Base-by-base conservation (phyloP, 1,140 invertebrate genomes). In the Drosophila bocqueti region DNA sequence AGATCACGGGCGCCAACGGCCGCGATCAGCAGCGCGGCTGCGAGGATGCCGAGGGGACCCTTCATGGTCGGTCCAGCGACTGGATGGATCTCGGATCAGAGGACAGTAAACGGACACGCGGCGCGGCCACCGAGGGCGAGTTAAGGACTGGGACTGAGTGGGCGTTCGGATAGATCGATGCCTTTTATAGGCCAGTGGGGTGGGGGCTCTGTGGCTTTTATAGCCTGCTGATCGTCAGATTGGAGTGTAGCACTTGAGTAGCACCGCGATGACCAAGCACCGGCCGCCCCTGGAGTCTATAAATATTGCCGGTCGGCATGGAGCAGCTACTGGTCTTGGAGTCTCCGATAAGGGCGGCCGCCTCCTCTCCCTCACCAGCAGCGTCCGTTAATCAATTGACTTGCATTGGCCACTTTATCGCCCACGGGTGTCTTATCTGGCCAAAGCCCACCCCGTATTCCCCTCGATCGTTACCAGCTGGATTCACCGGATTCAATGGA, bases 151-250 rank as follows among this genome's bases (percentile, higher is more conserved):
- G 49, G 5, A 87, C 77, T 89, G 63, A 77, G 58, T 83, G 57
- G 61, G 50, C 49, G 64, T 57, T 62, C 58, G 26, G 45, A 21
- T 15, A 16, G 72, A 74, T 55, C 76, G 40, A 50, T 40, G 42
- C 49, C 80, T 89, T 87, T 80, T 87, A 87, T 87, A 87, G 83
- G 76, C 67, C 61, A 36, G 43, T 15, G 57, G 34, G 18, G 26
- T 4, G 52, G 24, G 26, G 8, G 34, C 24, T 9, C 4, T 16
- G 9, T 5, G 8, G 47, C 58, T 46, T 18, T 65, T 60, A 46
- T 45, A 47, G 45, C 43, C n/a, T 21, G 13, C 40, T 46, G 54
- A 42, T 24, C 40, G 54, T 3, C 42, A 24, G 65, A 40, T 54
- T 68, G 9, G 26, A 57, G 49, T 43, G 54, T 26, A 24, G 54